These are phyloP conservation scores for Lasioglossum malachurum DNA, from an alignment of 2,888 invertebrate genomes.

Conservation along the genomic window DNA sequence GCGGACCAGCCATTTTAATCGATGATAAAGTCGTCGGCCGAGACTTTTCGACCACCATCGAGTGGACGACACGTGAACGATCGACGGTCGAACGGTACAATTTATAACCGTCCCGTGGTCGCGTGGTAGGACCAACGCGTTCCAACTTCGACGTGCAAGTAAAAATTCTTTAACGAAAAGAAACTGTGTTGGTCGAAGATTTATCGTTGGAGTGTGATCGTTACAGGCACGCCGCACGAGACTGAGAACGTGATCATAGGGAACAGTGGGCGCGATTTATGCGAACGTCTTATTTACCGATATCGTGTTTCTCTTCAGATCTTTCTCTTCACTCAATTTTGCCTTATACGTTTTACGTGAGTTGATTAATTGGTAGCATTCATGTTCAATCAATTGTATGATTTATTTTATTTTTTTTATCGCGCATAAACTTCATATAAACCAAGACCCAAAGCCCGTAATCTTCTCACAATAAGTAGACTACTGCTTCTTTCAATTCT, in stretches of 20 bases:
- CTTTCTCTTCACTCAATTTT: neutral
- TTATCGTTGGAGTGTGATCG: neutral
- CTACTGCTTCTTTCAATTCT: neutral
- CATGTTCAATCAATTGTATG: too few species aligned
- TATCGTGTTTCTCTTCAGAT: neutral
- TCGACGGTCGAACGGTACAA: conserved; percentile 9
- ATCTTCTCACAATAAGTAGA: too few species aligned
- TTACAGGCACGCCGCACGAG: neutral
- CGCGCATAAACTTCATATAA: too few species aligned
- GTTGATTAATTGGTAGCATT: too few species aligned
- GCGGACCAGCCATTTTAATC: conserved; percentile 34
- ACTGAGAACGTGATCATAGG: neutral
- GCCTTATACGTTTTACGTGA: too few species aligned
- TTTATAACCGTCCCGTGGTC: neutral
- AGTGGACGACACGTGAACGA: conserved; percentile 7
- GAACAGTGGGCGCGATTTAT: neutral
- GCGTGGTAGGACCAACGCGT: neutral
- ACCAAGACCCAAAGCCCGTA: too few species aligned
- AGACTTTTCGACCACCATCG: conserved; percentile 23
- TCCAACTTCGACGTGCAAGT: neutral
- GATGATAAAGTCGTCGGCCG: conserved; percentile 36
- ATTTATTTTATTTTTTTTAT: too few species aligned
- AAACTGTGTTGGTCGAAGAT: neutral
- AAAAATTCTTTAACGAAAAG: neutral
- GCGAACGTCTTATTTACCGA: neutral